phyloP scores from a whole-genome alignment of 1,140 invertebrate species.

The Caenorhabditis brenneri region DNA sequence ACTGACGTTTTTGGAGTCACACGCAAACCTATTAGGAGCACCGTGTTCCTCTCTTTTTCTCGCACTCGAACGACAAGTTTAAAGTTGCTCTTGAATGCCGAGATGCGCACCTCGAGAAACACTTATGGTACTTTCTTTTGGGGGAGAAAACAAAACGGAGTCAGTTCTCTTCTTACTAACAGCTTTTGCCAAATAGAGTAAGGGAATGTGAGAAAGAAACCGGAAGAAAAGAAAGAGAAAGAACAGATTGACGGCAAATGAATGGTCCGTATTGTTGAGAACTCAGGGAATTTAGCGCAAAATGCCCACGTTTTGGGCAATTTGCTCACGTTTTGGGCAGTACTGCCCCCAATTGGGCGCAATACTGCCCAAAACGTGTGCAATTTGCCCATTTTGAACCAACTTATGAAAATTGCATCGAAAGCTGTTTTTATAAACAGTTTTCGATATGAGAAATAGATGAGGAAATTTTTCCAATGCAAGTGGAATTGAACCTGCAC shows the following conservation, averaged over 20 bases:
- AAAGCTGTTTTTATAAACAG: no score
- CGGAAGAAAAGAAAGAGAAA: no score
- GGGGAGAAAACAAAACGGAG: background rate
- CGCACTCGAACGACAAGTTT: slow-evolving; percentile 29
- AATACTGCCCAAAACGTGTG: no score
- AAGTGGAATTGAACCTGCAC: no score
- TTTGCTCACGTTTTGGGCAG: no score
- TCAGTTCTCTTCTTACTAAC: slow-evolving; percentile 38
- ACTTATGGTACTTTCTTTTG: slow-evolving; percentile 27
- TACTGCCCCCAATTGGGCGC: no score
- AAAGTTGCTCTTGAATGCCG: slow-evolving; percentile 38
- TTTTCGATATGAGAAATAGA: no score
- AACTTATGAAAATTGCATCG: no score
- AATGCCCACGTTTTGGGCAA: no score
- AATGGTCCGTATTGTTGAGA: slow-evolving; percentile 13
- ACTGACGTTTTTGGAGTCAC: background rate
- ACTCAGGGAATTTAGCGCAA: no score
- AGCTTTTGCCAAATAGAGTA: slow-evolving; percentile 36
- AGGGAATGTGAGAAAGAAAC: background rate
- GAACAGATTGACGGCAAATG: background rate
- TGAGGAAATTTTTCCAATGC: no score
- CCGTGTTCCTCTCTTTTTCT: background rate
- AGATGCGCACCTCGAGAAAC: slow-evolving; percentile 40
- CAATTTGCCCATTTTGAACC: no score
- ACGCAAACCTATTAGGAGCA: background rate